phyloP scores from a whole-genome alignment of 1,140 invertebrate genomes.

The Tetramorium alpestre region DNA sequence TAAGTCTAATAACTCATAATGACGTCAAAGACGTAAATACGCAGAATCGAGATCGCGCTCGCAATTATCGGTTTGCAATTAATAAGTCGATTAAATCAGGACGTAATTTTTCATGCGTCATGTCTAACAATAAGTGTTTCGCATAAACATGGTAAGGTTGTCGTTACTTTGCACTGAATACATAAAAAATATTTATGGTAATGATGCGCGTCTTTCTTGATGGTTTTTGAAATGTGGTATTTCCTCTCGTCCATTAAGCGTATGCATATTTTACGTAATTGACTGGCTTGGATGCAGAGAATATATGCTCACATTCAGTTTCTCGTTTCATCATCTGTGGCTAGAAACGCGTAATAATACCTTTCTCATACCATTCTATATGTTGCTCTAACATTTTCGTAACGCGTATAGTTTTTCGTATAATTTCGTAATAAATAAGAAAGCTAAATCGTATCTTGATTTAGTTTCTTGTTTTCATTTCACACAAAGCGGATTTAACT shows the following conservation, averaged over 20 bases:
- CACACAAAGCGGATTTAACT: neutral
- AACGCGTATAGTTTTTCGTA: neutral
- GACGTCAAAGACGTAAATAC: neutral
- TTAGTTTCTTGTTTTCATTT: neutral
- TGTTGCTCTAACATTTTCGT: neutral
- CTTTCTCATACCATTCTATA: neutral
- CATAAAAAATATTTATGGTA: neutral
- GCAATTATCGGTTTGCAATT: neutral
- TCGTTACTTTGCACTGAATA: neutral
- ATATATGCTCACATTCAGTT: neutral
- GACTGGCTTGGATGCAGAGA: neutral
- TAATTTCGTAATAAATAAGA: neutral
- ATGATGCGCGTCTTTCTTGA: neutral
- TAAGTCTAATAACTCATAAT: neutral
- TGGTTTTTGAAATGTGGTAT: neutral
- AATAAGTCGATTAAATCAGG: neutral
- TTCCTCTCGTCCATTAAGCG: neutral
- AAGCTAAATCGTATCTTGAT: neutral
- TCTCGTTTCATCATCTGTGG: slow-evolving; percentile 20
- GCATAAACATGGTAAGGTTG: neutral
- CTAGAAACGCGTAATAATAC: neutral
- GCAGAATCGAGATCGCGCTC: neutral
- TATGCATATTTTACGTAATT: slow-evolving; percentile 35
- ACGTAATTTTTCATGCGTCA: neutral
- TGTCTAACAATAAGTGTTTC: neutral